Evolutionary conservation across 2,113 vertebrate genomes (phyloP), one percentile per base, ranked within the genome.

Genomic region (Chionis minor): DNA sequence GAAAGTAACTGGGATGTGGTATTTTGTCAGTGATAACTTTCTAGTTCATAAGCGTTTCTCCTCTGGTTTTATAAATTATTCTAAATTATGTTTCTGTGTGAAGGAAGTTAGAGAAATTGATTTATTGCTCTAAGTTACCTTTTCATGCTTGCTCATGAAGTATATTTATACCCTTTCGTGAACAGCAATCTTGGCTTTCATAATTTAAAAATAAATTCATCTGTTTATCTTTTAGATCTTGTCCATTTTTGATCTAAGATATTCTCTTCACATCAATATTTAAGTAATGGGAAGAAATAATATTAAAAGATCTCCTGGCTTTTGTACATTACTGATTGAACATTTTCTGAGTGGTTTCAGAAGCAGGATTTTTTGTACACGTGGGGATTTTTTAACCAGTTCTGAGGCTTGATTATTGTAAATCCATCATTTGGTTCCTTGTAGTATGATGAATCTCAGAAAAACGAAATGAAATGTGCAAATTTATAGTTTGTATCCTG

Each of bases 391-490:
- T 86, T 59, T 32, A 81, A 77, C 20, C 35, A 52, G 4, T 86
- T 79, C 28, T 66, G 66, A 55, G 58, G n/a, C 51, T 85, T 73
- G 66, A 44, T 95, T 75, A 62, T 58, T 94, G 66, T 95, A 96
- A 97, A 97, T 97, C 84, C 42, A 80, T 95, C 84, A 70, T 75
- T 91, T 55, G 33, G 35, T 90, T 94, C 65, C 72, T 83, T 92
- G 77, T 42, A 66, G 45, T 87, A 10, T 94, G 89, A 97, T 95
- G 95, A 79, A 95, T 96, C 74, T 94, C 78, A 77, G 78, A 80
- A 96, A 92, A 89, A 79, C 66, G 61, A 89, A 97, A 94, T 87
- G 44, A 69, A 95, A 95, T 12, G 18, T 91, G 61, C 74, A 94
- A 66, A 95, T 97, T 82, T 94, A 91, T 92, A 63, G 91, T 87